Evolutionary conservation across 1,140 invertebrate genomes (phyloP).

Genomic region (Cephus cinctus): DNA sequence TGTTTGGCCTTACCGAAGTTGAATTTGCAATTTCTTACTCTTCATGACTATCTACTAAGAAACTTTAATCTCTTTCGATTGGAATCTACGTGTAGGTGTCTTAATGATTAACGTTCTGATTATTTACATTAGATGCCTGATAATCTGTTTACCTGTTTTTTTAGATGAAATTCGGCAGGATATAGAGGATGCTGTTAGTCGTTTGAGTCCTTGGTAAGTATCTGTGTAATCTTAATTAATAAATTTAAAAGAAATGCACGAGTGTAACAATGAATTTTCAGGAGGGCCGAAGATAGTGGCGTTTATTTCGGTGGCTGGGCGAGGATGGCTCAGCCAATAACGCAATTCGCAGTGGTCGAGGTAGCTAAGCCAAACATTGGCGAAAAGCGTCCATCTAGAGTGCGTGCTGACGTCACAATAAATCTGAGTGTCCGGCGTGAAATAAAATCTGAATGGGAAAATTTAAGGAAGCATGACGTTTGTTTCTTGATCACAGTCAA

Average conservation of each 20-base stretch:
- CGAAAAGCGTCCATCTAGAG: conserved; percentile 91
- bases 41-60: conserved; percentile 96
- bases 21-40: conserved; percentile 96
- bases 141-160: conserved; percentile 20
- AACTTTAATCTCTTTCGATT: conserved; percentile 98
- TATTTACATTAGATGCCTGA: neutral
- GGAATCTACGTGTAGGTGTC: conserved; percentile 91
- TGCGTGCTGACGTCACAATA: conserved; percentile 91
- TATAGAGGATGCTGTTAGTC: conserved; percentile 93
- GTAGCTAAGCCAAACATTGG: conserved; percentile 87
- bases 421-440: conserved; percentile 87
- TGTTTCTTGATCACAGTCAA: conserved; percentile 93
- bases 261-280: conserved; percentile 32
- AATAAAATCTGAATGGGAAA: conserved; percentile 97
- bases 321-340: conserved; percentile 95
- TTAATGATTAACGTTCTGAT: neutral
- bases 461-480: conserved; percentile 94
- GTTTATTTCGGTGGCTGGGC: conserved; percentile 97
- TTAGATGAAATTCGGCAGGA: conserved; percentile 98
- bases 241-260: neutral
- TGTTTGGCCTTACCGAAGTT: conserved; percentile 96
- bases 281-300: conserved; percentile 82
- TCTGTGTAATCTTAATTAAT: neutral
- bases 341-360: conserved; percentile 93
- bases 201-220: conserved; percentile 88